Evolutionary conservation across 2,113 vertebrate species (phyloP).

Genomic region (Prietella phreatophila): DNA sequence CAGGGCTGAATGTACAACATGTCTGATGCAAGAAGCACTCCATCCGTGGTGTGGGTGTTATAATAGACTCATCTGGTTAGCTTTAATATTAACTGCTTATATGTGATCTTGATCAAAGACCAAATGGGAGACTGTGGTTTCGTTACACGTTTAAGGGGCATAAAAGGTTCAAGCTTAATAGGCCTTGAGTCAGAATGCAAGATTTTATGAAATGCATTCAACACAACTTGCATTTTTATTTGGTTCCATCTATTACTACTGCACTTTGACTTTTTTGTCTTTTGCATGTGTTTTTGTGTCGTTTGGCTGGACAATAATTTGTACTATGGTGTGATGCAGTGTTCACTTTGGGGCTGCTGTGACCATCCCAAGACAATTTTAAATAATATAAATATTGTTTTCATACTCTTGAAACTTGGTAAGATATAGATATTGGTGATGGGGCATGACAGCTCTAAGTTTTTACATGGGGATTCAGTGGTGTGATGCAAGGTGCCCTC

Average conservation of each 20-base stretch:
- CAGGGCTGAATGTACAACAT: not conserved
- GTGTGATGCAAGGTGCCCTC: slow-evolving; percentile 82
- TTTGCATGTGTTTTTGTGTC: slow-evolving; percentile 59
- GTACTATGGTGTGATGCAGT: slow-evolving; percentile 65
- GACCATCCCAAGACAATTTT: slow-evolving; percentile 63
- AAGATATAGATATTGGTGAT: slow-evolving; percentile 62
- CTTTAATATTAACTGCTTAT: not conserved
- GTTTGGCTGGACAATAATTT: slow-evolving; percentile 30
- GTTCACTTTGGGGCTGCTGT: slow-evolving; percentile 69
- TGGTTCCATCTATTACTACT: not conserved
- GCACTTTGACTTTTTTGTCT: slow-evolving; percentile 17
- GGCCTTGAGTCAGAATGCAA: not conserved
- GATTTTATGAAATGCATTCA: not conserved
- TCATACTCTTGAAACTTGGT: slow-evolving; percentile 53
- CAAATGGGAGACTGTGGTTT: not conserved
- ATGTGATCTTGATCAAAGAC: not conserved
- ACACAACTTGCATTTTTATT: not conserved
- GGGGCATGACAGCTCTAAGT: slow-evolving; percentile 69
- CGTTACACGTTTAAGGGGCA: not conserved
- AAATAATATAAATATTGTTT: slow-evolving; percentile 1
- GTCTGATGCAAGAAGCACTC: not conserved
- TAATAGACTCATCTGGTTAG: slow-evolving; percentile 5
- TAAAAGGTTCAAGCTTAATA: not conserved
- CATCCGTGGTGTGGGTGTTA: not conserved
- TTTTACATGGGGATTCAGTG: slow-evolving; percentile 84